Evolutionary conservation across 2,797 vertebrate species (phyloP).

Genomic region (Chaetodon trifasciatus): DNA sequence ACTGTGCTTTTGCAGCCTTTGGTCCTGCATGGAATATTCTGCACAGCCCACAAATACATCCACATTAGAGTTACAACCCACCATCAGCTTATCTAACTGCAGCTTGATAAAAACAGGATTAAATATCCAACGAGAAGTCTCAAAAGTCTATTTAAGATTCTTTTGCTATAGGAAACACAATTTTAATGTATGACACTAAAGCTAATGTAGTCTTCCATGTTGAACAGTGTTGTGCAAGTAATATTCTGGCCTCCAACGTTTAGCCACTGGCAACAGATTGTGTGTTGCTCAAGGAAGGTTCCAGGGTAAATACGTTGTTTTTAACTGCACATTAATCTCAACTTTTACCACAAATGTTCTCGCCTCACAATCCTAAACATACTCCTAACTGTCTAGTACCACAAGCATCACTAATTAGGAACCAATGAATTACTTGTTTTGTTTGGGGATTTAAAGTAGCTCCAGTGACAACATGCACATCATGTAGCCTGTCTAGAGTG

Average conservation of each 20-base stretch:
- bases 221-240: neutral
- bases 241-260: neutral
- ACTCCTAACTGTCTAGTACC: neutral
- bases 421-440: neutral
- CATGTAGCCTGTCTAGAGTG: neutral
- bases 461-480: slow-evolving; percentile 1
- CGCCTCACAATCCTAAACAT: neutral
- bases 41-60: slow-evolving; percentile 69
- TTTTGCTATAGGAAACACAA: neutral
- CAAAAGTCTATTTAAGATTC: neutral
- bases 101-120: neutral
- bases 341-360: neutral
- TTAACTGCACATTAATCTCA: neutral
- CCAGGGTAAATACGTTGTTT: neutral
- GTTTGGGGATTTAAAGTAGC: slow-evolving; percentile 1
- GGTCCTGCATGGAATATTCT: slow-evolving; percentile 91
- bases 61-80: slow-evolving; percentile 59
- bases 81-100: slow-evolving; percentile 4
- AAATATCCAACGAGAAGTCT: neutral
- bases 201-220: neutral
- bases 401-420: slow-evolving; percentile 11
- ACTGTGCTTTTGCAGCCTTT: slow-evolving; percentile 93
- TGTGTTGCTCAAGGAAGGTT: neutral
- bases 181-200: neutral
- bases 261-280: neutral